Base-by-base conservation (phyloP, 2,113 vertebrate genomes). In the Myocastor coypus region DNA sequence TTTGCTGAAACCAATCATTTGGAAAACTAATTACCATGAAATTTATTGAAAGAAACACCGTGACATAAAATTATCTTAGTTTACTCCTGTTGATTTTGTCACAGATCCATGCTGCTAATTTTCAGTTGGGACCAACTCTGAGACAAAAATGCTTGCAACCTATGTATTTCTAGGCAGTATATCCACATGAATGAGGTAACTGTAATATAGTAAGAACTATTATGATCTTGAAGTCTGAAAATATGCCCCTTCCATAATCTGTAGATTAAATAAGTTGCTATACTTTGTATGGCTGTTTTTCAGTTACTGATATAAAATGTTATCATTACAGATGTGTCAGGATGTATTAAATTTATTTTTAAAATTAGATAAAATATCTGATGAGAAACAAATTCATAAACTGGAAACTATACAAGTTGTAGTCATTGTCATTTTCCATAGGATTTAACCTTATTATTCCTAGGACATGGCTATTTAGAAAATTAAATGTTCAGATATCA, bases 381-480 rank as follows among this genome's bases (percentile, higher is more conserved):
- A 81, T 94, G 61, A 52, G 22, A 89, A 90, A 91, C 57, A 91
- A 93, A 81, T 87, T n/a, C 78, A 34, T 82, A 88, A 88, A 73
- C 7, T 37, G 5, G 69, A 92, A 92, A 75, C 37, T 92, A 46
- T 69, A 13, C 0, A 37, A 71, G 46, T 81, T 84, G 75, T 6
- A 97, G 46, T 40, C 24, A 71, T 17, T 83, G 16, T 6, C n/a
- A 26, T 69, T 78, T 55, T 88, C 24, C 63, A 14, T 73, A 46
- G 57, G 88, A 92, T 50, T 42, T 92, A 22, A 81, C 17, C 28
- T 88, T 77, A 83, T 3, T 57, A 71, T 82, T 78, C 34, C 46
- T 55, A 86, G 19, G 59, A 8, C 88, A 42, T 46, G 19, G 28
- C 9, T 90, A 61, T 71, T 24, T 66, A 88, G 30, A 91, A 97